Evolutionary conservation across 2,888 invertebrate species (phyloP), one percentile per base, ranked within the genome.

Genomic region (Strigamia transsilvanica): DNA sequence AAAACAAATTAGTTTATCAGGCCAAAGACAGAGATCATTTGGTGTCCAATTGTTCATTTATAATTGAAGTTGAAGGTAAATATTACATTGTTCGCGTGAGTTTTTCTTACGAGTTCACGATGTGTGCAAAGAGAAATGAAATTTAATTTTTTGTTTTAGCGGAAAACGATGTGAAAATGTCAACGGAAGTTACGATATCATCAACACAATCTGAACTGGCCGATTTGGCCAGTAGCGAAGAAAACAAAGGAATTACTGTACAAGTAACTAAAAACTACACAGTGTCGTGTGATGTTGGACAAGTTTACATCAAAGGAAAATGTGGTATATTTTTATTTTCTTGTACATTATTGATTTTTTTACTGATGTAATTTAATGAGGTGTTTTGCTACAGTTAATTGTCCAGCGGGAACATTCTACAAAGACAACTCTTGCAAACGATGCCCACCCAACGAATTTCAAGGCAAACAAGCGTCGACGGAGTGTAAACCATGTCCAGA

Each of bases 391-490:
- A 21, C 85, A 91, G 93, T 92, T 5, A 90, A 90, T 86, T 93
- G 93, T 86, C 91, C 92, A 3, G 87, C 89, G 83, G 93, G 93
- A 13, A 91, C 92, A 0, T 92, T 91, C 86, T 91, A 91, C 86
- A 87, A 87, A 4, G 88, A 89, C 0, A 87, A 86, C 4, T 88
- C 89, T 84, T 87, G 86, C n/a, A 93, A 93, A 84, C 90, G 90
- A 83, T 89, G 89, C 84, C 84, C 85, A 0, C 80, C 86, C 2
- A 88, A 88, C 0, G 86, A 85, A 78, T 89, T 87, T 84, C 89
- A 89, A 84, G 84, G 86, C 3, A 84, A 86, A 34, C 89, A 88
- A 82, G 87, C 88, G 0, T 86, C 87, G 83, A 85, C 84, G 5
- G 77, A 83, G 3, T 89, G 89, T 83, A 82, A 85, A 2, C 84